A percentile compares a stretch with the other conserved stretches of the same genome.
These are phyloP conservation scores for Sanderia malayensis DNA, from an alignment of 30 jellyfish, hydroid and myxozoan genomes.

Conservation along the genomic window DNA sequence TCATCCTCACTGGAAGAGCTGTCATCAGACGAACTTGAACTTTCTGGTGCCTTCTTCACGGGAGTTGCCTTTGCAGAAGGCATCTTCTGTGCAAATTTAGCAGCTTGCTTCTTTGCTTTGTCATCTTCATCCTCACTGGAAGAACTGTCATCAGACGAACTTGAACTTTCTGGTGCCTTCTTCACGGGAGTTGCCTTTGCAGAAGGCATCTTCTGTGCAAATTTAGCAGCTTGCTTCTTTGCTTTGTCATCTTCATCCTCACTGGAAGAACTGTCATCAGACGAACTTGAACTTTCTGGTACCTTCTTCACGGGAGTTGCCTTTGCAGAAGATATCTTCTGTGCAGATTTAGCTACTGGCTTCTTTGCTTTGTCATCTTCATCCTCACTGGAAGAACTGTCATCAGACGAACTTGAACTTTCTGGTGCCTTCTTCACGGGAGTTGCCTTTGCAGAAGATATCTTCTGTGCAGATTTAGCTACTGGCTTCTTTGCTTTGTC, in stretches of 20 bases:
- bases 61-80: slow-evolving; percentile 3
- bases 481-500: neutral
- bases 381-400: slow-evolving; percentile 14
- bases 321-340: neutral
- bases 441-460: neutral
- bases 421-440: slow-evolving; percentile 2
- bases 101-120: neutral
- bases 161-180: slow-evolving; percentile 23
- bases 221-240: neutral
- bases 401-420: slow-evolving; percentile 3
- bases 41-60: slow-evolving; percentile 14
- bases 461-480: too few relatives aligned
- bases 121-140: slow-evolving; percentile 55
- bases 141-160: slow-evolving; percentile 31
- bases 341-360: neutral
- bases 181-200: slow-evolving; percentile 20
- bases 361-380: neutral
- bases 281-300: slow-evolving; percentile 16
- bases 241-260: slow-evolving; percentile 25
- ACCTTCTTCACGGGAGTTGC: slow-evolving; percentile 7
- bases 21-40: slow-evolving; percentile 17
- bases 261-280: slow-evolving; percentile 41
- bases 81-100: neutral
- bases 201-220: neutral
- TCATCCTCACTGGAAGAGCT: slow-evolving; percentile 46